Conservation (phyloP, 2,113 vertebrate species). For the Onychostoma macrolepis region DNA sequence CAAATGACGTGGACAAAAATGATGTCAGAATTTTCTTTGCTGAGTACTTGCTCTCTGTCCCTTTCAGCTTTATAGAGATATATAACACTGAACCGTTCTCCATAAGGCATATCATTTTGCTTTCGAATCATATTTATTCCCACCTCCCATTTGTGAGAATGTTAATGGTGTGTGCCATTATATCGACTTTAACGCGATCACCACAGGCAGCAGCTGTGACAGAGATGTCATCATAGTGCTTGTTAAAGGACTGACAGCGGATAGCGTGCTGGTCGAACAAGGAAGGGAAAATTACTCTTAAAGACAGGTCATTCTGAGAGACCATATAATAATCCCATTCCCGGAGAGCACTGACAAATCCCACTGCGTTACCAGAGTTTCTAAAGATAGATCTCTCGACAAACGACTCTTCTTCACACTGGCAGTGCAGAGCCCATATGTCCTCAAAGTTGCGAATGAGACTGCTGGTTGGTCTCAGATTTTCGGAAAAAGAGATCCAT, state of each 20-base stretch:
- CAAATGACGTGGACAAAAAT: neutral
- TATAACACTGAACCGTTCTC: neutral
- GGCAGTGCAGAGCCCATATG: neutral
- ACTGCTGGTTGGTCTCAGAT: conserved; percentile 3
- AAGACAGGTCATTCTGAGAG: conserved; percentile 28
- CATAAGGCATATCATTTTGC: neutral
- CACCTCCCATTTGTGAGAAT: neutral
- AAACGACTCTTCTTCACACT: conserved; percentile 9
- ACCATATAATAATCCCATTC: conserved; percentile 19
- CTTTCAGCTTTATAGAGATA: neutral
- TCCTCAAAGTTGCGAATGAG: conserved; percentile 10
- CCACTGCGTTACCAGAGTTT: neutral
- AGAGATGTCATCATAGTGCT: neutral
- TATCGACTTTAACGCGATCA: neutral
- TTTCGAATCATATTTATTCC: neutral
- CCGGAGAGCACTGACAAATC: conserved; percentile 15
- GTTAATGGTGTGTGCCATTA: conserved; percentile 23
- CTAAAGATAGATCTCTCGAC: conserved; percentile 19
- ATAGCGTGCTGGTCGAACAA: neutral
- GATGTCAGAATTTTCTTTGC: neutral
- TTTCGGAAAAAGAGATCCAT: neutral
- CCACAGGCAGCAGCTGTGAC: conserved; percentile 1
- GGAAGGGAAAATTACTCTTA: conserved; percentile 33
- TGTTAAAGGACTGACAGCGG: conserved; percentile 29
- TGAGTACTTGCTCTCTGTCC: neutral